phyloP scores from a whole-genome alignment of 2,888 invertebrate genomes.

The Vandiemenella viatica region DNA sequence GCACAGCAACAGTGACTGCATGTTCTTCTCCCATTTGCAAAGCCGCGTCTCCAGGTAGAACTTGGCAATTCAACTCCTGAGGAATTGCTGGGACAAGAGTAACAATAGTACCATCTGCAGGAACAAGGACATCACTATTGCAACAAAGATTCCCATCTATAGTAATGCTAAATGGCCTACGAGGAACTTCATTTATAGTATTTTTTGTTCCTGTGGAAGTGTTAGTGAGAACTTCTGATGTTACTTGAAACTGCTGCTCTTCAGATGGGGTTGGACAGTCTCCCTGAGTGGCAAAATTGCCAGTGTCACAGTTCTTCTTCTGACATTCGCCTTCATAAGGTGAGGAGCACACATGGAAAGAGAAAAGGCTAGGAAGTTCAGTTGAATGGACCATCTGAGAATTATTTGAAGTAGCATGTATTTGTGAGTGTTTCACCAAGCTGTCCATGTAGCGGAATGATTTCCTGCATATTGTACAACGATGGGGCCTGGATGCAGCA shows the following conservation, averaged over 20 bases:
- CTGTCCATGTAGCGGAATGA: constrained; percentile 10
- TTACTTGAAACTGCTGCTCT: not conserved
- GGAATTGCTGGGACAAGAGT: not conserved
- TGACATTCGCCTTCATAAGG: not conserved
- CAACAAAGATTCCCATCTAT: constrained; percentile 11
- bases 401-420: not conserved
- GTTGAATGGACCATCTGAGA: not conserved
- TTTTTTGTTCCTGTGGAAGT: not conserved
- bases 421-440: constrained; percentile 9
- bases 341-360: not conserved
- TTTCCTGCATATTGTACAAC: constrained; percentile 9
- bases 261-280: not conserved
- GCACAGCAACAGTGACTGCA: too few species aligned
- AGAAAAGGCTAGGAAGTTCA: not conserved
- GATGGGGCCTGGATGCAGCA: constrained; percentile 2
- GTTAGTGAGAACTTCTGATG: not conserved
- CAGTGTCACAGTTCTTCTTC: not conserved
- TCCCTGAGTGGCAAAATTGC: not conserved
- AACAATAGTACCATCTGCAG: not conserved
- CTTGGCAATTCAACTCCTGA: not conserved
- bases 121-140: constrained; percentile 3
- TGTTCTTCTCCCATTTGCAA: too few species aligned
- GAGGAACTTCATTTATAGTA: not conserved
- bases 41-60: too few species aligned
- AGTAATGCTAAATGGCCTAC: constrained; percentile 9